Conservation (phyloP, 2,888 invertebrate genomes). For the Macaria liturata region DNA sequence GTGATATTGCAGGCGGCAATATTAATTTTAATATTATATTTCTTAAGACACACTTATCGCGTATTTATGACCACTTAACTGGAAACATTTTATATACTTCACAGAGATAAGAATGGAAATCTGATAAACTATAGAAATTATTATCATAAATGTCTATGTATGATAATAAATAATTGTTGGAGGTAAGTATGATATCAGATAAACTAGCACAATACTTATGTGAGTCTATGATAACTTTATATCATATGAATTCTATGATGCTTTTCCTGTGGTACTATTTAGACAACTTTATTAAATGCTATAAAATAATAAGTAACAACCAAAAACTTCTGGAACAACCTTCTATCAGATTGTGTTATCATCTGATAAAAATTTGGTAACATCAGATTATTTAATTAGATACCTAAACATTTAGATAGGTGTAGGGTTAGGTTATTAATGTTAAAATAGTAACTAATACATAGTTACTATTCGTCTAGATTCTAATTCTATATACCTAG, state of each 20-base stretch:
- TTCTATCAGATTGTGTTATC: conserved; percentile 35
- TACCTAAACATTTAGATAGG: conserved; percentile 6
- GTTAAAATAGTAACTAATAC: too few relatives aligned
- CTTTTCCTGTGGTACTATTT: too few relatives aligned
- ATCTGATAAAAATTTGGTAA: conserved; percentile 35
- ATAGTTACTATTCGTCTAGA: too few relatives aligned
- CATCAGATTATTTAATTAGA: conserved; percentile 15
- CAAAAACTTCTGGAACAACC: conserved; percentile 34
- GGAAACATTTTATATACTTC: not conserved
- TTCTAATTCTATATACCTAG: too few relatives aligned
- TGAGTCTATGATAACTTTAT: too few relatives aligned
- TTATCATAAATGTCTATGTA: not conserved
- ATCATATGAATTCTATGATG: too few relatives aligned
- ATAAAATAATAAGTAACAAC: not conserved
- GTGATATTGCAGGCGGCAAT: conserved; percentile 8
- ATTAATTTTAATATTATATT: not conserved
- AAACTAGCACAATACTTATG: too few relatives aligned
- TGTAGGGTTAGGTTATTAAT: not conserved
- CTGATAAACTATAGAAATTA: conserved; percentile 5
- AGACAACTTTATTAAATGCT: too few relatives aligned
- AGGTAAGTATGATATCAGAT: not conserved
- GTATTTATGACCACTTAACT: not conserved
- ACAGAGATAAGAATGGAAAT: conserved; percentile 4
- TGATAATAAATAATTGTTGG: not conserved
- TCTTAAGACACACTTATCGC: not conserved